phyloP scores from a whole-genome alignment of 2,888 invertebrate species.

The Agrotis segetum region DNA sequence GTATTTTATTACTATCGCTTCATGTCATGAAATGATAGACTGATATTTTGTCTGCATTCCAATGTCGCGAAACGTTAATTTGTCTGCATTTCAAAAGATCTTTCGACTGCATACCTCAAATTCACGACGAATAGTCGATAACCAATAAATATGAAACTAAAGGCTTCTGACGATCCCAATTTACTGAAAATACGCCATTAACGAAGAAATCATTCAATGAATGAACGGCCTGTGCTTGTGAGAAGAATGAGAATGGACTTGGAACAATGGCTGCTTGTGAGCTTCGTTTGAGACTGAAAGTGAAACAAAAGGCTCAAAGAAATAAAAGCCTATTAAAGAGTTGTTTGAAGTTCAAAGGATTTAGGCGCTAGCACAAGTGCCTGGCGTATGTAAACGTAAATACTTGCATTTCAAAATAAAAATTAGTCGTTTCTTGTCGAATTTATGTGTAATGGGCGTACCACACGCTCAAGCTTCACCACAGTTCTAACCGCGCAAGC shows the following conservation, averaged over 20 bases:
- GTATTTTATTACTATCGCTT: too few relatives aligned
- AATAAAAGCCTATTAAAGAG: conserved; percentile 6
- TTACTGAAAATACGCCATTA: conserved; percentile 37
- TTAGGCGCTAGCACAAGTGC: too few relatives aligned
- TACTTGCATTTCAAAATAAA: too few relatives aligned
- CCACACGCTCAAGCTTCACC: too few relatives aligned
- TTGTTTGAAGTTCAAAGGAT: conserved; percentile 21
- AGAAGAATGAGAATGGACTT: conserved; percentile 28
- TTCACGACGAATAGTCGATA: conserved; percentile 17
- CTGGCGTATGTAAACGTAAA: too few relatives aligned
- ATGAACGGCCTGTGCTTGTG: conserved; percentile 18
- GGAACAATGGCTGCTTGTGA: conserved; percentile 26
- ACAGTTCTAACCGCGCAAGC: too few relatives aligned
- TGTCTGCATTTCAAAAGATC: background rate
- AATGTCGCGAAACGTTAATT: too few relatives aligned
- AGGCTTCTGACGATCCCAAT: conserved; percentile 22
- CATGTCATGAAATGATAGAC: too few relatives aligned
- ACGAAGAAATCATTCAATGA: conserved; percentile 38
- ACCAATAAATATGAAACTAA: conserved; percentile 26
- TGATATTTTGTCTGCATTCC: background rate
- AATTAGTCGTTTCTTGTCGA: too few relatives aligned
- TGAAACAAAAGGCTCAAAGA: conserved; percentile 30
- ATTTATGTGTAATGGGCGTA: too few relatives aligned
- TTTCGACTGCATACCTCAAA: background rate
- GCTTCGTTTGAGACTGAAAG: conserved; percentile 15